Base-by-base conservation (phyloP, 2,888 invertebrate genomes). In the Microdon myrmicae region DNA sequence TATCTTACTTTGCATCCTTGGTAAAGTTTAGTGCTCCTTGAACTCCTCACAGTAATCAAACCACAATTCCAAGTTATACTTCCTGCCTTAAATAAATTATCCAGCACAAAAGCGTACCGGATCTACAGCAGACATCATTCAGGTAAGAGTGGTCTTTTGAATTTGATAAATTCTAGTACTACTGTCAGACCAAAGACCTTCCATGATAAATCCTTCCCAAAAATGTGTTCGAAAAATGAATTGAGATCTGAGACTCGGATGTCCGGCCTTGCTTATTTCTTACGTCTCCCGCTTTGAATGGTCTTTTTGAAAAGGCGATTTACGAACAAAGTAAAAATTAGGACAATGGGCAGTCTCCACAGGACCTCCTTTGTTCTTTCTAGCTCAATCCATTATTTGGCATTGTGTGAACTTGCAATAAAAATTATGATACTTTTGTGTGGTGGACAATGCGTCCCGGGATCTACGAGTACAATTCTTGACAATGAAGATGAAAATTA, bases 351-450 rank as follows among this genome's bases (percentile, higher is more conserved):
- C n/a, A 8, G 56, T 41, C 34, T 43, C 47, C 12, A 26, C 34
- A 45, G 14, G 32, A 37, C 29, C 20, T 39, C 32, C 54, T 53
- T 64, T 47, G 64, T 58, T 56, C 38, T 51, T 22, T 56, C 51
- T n/a, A 58, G 53, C 48, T 9, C 58, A 28, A 43, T 43, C 41
- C 37, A 51, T 58, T 58, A 53, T 64, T 51, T 13, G 47, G 26
- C 16, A 53, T 64, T 58, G 51, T 58, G 23, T 28, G 51, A 47
- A 41, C 35, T 60, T 58, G 58, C 64, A 32, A 64, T 64, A 53
- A 58, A 64, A 64, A 58, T 64, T 51, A 58, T 45, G 51, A 58
- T 53, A 64, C 64, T 64, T 64, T 58, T 64, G 64, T 64, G 28
- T 32, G 14, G 5, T 17, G 38, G 48, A 64, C 64, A 64, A 64